Percentiles rank a stretch among this genome's conserved stretches.
These are phyloP conservation scores for Myrmecobius fasciatus DNA, from an alignment of 2,113 vertebrate genomes.

Conservation along the genomic window DNA sequence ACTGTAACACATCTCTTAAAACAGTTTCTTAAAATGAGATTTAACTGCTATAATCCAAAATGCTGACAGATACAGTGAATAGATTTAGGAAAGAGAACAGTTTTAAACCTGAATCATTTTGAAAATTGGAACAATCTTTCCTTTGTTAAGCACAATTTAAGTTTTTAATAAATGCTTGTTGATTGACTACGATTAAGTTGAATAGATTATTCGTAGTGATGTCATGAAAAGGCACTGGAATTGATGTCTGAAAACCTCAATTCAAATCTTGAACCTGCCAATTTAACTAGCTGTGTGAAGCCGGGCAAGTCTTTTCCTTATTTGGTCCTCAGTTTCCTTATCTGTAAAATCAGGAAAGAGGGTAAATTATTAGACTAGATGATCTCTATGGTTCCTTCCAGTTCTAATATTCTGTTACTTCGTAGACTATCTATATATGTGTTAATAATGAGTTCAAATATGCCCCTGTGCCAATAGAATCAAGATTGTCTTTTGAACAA, in stretches of 20 bases:
- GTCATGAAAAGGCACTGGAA: not conserved
- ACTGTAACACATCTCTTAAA: not conserved
- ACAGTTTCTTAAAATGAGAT: not conserved
- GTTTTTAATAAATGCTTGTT: not conserved
- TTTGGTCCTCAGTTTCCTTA: not conserved
- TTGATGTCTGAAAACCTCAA: not conserved
- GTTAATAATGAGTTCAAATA: constrained; percentile 22
- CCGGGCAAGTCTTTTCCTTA: not conserved
- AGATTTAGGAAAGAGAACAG: not conserved
- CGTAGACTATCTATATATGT: not conserved
- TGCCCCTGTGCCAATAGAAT: not conserved
- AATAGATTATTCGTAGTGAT: not conserved
- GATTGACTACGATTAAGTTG: not conserved
- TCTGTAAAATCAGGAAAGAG: not conserved
- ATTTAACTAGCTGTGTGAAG: not conserved
- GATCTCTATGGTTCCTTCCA: not conserved
- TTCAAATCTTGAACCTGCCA: not conserved
- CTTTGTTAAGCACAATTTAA: not conserved
- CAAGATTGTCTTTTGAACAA: constrained; percentile 40
- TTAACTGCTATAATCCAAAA: not conserved
- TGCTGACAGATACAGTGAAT: not conserved
- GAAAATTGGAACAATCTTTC: not conserved
- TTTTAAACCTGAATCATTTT: not conserved
- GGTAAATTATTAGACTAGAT: constrained; percentile 15
- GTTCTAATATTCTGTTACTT: constrained; percentile 1